Conservation (phyloP, 2,113 vertebrate genomes). For the Tenrec ecaudatus region DNA sequence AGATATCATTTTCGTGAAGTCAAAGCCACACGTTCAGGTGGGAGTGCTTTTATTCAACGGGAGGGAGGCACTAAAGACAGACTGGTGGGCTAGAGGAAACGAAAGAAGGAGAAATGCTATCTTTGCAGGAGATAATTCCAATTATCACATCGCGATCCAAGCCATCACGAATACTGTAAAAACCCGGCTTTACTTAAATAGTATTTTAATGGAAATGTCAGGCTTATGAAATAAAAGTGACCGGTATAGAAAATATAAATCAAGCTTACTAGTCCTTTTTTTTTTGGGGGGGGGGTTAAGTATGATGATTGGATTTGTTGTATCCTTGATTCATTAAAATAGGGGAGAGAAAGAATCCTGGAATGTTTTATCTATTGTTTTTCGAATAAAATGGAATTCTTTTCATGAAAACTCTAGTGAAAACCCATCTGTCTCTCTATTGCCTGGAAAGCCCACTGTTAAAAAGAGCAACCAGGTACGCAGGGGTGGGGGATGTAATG, state of each 20-base stretch:
- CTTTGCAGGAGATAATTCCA: conserved; percentile 67
- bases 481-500: no score
- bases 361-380: conserved; percentile 56
- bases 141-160: conserved; percentile 56
- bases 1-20: not conserved
- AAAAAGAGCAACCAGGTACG: not conserved
- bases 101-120: conserved; percentile 45
- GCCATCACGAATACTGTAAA: conserved; percentile 67
- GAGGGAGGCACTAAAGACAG: conserved; percentile 25
- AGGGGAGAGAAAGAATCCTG: conserved; percentile 15
- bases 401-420: conserved; percentile 52
- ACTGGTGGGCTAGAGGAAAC: conserved; percentile 32
- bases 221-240: conserved; percentile 70
- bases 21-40: not conserved
- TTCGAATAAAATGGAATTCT: conserved; percentile 68
- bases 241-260: conserved; percentile 74
- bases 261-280: conserved; percentile 62
- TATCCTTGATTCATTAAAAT: conserved; percentile 68
- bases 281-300: not conserved
- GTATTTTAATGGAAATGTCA: conserved; percentile 73
- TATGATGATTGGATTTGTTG: conserved; percentile 63
- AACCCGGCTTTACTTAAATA: conserved; percentile 72
- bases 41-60: conserved; percentile 32
- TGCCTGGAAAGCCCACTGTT: not conserved
- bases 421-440: conserved; percentile 31